A percentile compares a stretch with the other conserved stretches of the same genome.
Evolutionary conservation across 2,888 invertebrate species (phyloP).

Genomic region (Aphelenchoides bicaudatus): DNA sequence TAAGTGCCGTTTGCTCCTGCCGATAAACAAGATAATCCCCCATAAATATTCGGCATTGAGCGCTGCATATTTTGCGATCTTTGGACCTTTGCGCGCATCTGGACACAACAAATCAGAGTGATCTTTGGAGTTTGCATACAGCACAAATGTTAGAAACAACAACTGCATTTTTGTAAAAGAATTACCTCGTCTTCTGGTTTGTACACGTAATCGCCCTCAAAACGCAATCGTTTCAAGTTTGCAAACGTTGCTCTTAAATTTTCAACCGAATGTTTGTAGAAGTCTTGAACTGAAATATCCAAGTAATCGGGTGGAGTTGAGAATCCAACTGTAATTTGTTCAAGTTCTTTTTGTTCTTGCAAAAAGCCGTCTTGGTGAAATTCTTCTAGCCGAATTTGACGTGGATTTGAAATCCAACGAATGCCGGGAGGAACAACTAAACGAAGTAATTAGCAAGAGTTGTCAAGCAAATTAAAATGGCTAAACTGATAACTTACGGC

Average conservation of each 20-base stretch:
- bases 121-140: too few species aligned
- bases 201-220: slow-evolving; percentile 3
- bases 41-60: too few species aligned
- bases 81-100: too few species aligned
- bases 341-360: neutral
- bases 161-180: neutral
- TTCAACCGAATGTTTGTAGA: too few species aligned
- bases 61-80: too few species aligned
- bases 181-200: neutral
- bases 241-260: slow-evolving; percentile 3
- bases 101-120: too few species aligned
- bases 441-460: neutral
- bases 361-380: neutral
- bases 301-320: neutral
- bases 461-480: too few species aligned
- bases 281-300: neutral
- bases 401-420: neutral
- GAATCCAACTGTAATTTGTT: neutral
- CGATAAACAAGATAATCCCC: too few species aligned
- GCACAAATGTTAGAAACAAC: too few species aligned
- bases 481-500: neutral
- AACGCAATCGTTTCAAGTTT: slow-evolving; percentile 5
- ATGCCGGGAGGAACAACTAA: slow-evolving; percentile 2
- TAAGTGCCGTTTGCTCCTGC: too few species aligned
- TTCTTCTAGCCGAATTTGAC: neutral